Conservation (phyloP, 2,113 vertebrate genomes). For the Bubo blakistoni region DNA sequence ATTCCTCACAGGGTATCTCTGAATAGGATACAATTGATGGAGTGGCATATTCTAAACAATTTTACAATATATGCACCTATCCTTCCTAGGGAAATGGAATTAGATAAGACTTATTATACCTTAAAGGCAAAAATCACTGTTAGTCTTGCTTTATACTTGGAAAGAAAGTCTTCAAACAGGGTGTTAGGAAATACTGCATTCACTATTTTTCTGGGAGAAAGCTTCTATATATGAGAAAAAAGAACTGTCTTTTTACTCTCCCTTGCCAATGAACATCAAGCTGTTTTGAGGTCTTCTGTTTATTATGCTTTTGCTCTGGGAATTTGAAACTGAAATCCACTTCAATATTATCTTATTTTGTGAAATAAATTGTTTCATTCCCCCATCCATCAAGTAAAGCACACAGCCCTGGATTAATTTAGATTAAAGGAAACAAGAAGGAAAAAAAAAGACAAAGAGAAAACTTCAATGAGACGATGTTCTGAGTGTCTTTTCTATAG, state of each 20-base stretch:
- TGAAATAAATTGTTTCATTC: slow-evolving; percentile 20
- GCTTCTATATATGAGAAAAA: background rate
- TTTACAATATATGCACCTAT: background rate
- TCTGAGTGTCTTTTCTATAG: background rate
- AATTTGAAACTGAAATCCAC: slow-evolving; percentile 27
- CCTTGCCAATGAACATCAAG: background rate
- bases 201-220: background rate
- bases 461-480: background rate
- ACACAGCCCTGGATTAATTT: slow-evolving; percentile 22
- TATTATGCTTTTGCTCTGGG: background rate
- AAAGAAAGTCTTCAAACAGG: background rate
- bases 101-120: background rate
- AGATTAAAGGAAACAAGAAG: background rate
- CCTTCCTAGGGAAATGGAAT: background rate
- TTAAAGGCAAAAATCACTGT: background rate
- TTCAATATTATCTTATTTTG: slow-evolving; percentile 48
- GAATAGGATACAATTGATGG: background rate
- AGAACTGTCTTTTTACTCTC: background rate
- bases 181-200: background rate
- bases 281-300: slow-evolving; percentile 16
- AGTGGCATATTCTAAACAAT: background rate
- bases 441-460: background rate
- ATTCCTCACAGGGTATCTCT: background rate
- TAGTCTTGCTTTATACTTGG: background rate
- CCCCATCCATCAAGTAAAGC: background rate